Evolutionary conservation across 2,888 invertebrate species (phyloP), one percentile per base, ranked within the genome.

Genomic region (Cryptus viduatorius): DNA sequence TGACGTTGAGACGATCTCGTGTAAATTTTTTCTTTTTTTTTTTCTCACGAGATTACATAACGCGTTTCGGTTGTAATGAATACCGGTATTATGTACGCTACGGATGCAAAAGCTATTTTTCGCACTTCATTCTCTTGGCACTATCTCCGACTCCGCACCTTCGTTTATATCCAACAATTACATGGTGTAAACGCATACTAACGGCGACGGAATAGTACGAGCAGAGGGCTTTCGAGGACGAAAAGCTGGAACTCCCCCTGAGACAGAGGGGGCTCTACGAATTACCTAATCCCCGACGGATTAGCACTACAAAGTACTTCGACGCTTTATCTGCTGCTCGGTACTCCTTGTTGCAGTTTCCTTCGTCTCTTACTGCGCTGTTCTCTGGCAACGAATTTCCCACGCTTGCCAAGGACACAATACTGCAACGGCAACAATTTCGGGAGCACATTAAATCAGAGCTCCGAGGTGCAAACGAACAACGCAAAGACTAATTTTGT

Each of bases 261-360:
- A 56, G 71, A 37, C 37, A 37, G 8, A 8, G 50, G 4, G 50
- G 16, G 46, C 29, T 73, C 29, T 29, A 61, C 73, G 73, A 73
- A 46, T 73, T 73, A n/a, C 61, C 46, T 73, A 73, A 73, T 73
- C 61, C 61, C 46, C 61, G 16, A 29, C 61, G 73, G 44, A 77
- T 77, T 77, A 59, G 19, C 68, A 46, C 46, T 77, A 29, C 59
- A 68, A 56, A 56, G 77, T 68, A 59, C 77, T 77, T 76, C n/a
- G 53, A 16, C 42, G 53, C 67, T 53, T 76, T 24, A 48, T 24
- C 44, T 44, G 59, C 61, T 2, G 24, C 24, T 24, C 37, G 29
- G 14, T 71, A 19, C n/a, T 72, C 31, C 12, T 48, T 44, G 29
- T 56, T 64, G 8, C 50, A 50, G 65, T 16, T 16, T 4, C 24